Conservation (phyloP, 2,888 invertebrate species). For the Eurois occulta region DNA sequence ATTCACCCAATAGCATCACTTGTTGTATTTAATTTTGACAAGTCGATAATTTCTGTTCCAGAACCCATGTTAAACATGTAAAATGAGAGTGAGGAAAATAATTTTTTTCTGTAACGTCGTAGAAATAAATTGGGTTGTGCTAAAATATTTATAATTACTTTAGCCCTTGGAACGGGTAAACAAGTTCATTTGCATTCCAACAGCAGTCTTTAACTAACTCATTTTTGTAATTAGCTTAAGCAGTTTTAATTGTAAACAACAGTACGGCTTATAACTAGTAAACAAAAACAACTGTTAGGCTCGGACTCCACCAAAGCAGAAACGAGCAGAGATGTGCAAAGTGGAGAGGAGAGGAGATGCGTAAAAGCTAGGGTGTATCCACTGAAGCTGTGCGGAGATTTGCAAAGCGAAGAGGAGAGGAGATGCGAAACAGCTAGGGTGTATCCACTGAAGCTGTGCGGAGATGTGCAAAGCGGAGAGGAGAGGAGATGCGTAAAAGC, state of each 20-base stretch:
- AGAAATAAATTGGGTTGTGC: not conserved
- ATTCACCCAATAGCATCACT: not conserved
- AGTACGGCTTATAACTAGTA: not conserved
- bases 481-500: too few relatives aligned
- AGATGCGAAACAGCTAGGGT: too few relatives aligned
- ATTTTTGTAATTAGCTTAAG: not conserved
- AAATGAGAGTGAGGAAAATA: not conserved
- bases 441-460: too few relatives aligned
- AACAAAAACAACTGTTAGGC: constrained; percentile 10
- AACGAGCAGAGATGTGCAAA: too few relatives aligned
- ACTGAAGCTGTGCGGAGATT: too few relatives aligned
- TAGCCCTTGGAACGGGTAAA: not conserved
- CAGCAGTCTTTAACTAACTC: not conserved
- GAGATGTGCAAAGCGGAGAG: too few relatives aligned
- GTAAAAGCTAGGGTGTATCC: too few relatives aligned
- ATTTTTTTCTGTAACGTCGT: not conserved
- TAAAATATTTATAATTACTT: not conserved
- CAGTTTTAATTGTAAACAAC: not conserved
- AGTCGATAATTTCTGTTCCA: not conserved
- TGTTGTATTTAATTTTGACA: not conserved
- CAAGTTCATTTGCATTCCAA: constrained; percentile 19
- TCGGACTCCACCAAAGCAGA: too few relatives aligned
- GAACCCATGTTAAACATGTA: not conserved
- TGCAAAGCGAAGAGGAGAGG: too few relatives aligned
- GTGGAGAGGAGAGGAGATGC: too few relatives aligned